Percentiles rank a stretch among this genome's conserved stretches.
These are phyloP conservation scores for Monoplex corrugatus DNA, from an alignment of 2,888 invertebrate genomes.

Conservation along the genomic window DNA sequence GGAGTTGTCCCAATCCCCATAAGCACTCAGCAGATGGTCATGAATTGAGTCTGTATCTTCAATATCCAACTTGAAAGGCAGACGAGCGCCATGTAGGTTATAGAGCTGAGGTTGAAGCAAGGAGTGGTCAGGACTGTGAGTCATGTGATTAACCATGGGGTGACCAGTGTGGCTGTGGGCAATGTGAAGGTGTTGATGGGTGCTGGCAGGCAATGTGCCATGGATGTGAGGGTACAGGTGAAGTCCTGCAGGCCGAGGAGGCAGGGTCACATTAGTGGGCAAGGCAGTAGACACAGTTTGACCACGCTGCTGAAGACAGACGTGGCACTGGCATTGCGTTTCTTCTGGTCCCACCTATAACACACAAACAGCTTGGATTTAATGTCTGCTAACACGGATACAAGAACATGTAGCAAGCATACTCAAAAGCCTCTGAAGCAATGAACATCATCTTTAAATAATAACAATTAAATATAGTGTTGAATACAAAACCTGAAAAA, in stretches of 20 bases:
- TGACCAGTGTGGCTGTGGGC: slow-evolving; percentile 42
- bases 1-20: slow-evolving; percentile 79
- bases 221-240: slow-evolving; percentile 80
- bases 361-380: slow-evolving; percentile 16
- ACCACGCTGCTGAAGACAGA: slow-evolving; percentile 78
- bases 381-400: no score
- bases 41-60: slow-evolving; percentile 76
- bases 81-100: slow-evolving; percentile 74
- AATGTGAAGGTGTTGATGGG: slow-evolving; percentile 54
- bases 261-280: slow-evolving; percentile 66
- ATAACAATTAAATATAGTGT: no score
- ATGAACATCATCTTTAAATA: no score
- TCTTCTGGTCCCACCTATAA: slow-evolving; percentile 69
- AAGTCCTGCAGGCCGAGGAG: slow-evolving; percentile 76
- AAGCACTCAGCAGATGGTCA: slow-evolving; percentile 78
- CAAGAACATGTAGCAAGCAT: no score
- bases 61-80: slow-evolving; percentile 77
- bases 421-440: no score
- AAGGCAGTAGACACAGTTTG: slow-evolving; percentile 77
- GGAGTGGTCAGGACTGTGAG: slow-evolving; percentile 56
- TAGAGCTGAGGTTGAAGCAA: slow-evolving; percentile 78
- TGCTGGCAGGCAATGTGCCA: slow-evolving; percentile 64
- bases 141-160: slow-evolving; percentile 21
- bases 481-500: no score
- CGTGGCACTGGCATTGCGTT: slow-evolving; percentile 78